Evolutionary conservation across 2,888 invertebrate species (phyloP).

Genomic region (Drosophila mimetica): DNA sequence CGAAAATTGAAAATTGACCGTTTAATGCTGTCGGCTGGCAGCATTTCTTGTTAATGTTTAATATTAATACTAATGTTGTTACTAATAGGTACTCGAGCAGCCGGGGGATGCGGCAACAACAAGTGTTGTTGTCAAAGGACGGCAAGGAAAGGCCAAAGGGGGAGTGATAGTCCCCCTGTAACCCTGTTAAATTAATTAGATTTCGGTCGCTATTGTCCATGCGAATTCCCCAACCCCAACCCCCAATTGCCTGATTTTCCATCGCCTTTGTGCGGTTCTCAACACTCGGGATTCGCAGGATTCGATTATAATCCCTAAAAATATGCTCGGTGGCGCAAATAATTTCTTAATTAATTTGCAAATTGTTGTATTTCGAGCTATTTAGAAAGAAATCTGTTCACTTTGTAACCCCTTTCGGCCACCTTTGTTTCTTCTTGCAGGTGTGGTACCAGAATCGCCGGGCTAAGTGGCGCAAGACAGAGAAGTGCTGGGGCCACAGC

Average conservation of each 20-base stretch:
- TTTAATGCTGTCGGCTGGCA: constrained; percentile 75
- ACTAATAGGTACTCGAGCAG: constrained; percentile 71
- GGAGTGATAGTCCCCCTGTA: no score
- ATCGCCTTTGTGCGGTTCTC: not conserved
- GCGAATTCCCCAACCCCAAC: not conserved
- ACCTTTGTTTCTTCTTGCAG: constrained; percentile 86
- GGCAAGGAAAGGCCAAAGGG: not conserved
- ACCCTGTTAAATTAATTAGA: constrained; percentile 60
- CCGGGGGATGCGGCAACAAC: constrained; percentile 42
- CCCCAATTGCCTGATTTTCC: not conserved
- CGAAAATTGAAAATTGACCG: constrained; percentile 83
- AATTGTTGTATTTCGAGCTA: not conserved
- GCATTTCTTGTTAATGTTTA: constrained; percentile 50
- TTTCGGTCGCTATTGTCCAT: constrained; percentile 55
- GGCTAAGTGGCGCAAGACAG: constrained; percentile 99
- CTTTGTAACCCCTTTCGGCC: not conserved
- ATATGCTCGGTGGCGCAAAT: constrained; percentile 1
- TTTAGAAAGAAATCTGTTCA: not conserved
- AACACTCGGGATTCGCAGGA: constrained; percentile 5
- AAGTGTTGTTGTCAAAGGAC: constrained; percentile 38
- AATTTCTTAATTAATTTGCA: constrained; percentile 24
- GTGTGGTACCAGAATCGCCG: constrained; percentile 98
- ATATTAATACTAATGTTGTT: constrained; percentile 28
- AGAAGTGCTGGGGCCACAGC: constrained; percentile 99
- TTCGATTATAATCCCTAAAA: constrained; percentile 17